Conservation (phyloP, 2,888 invertebrate genomes). For the Fissipunctia ypsillon region DNA sequence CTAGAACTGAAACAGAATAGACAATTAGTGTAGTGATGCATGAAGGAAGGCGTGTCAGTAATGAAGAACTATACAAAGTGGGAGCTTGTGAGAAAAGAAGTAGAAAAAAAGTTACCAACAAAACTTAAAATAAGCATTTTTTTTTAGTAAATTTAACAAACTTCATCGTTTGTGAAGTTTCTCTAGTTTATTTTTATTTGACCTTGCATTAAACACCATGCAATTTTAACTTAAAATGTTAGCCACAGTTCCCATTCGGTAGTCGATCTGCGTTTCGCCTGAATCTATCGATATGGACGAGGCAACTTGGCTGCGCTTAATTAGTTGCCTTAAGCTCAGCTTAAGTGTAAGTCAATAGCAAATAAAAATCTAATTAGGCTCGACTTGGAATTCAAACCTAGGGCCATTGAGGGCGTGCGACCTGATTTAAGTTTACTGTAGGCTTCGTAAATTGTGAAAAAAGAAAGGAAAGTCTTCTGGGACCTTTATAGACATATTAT, state of each 20-base stretch:
- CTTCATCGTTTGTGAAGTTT: background rate
- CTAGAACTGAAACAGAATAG: background rate
- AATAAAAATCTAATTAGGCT: conserved; percentile 59
- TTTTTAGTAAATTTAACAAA: background rate
- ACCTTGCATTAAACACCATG: background rate
- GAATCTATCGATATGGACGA: conserved; percentile 34
- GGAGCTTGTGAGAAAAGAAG: background rate
- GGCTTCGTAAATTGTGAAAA: conserved; percentile 23
- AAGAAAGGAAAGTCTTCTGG: background rate
- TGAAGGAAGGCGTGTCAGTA: too few species aligned
- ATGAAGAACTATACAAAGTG: too few species aligned
- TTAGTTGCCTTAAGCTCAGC: conserved; percentile 44
- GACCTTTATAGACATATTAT: background rate
- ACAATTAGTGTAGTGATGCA: background rate
- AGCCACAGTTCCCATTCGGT: background rate
- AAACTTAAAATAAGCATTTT: background rate
- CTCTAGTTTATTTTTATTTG: background rate
- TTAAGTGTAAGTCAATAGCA: conserved; percentile 59
- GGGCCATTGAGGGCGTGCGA: conserved; percentile 47
- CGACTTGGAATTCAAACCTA: conserved; percentile 49
- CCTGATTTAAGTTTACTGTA: conserved; percentile 33
- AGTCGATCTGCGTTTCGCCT: conserved; percentile 9
- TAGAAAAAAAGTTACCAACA: background rate
- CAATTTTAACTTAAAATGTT: background rate
- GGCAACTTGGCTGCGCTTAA: conserved; percentile 35